Base-by-base conservation (phyloP, 2,113 vertebrate genomes). In the Bostrychus sinensis region DNA sequence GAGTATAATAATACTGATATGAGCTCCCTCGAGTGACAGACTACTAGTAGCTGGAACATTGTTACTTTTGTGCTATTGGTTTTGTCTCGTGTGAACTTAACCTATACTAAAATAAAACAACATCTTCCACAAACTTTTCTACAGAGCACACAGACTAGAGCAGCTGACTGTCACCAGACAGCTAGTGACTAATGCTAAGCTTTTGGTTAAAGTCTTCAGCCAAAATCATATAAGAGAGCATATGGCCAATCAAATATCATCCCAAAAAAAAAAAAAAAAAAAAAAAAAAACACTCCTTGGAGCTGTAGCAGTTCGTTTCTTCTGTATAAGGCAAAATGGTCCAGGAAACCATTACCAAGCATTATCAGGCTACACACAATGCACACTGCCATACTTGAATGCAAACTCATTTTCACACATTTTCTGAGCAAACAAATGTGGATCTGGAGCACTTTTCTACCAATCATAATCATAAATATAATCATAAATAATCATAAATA, bases 161-260 rank as follows among this genome's bases (percentile, higher is more conserved):
- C 20, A 46, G 43, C 43, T 23, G 43, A 23, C 11, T 19, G 20
- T 19, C 6, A 9, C 23, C 23, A 11, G 3, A 46, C 22, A 5
- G 20, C 43, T 23, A 7, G 22, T 46, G 43, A 46, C 20, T 46
- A 46, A 46, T 25, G 43, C n/a, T n/a, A n/a, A n/a, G n/a, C n/a
- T n/a, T n/a, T n/a, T n/a, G n/a, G 13, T 11, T 6, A 5, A 22
- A 11, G 6, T 13, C 1, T 11, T 10, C 17, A 46, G 43, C 43
- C 43, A 46, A 46, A 19, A 23, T 25, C 20, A 46, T 22, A 46
- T 46, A 12, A 46, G 43, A 22, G 11, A 23, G 43, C 43, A 46
- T 46, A 46, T 46, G 43, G 43, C 20, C 43, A 22, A 45, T 45
- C 42, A 45, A 45, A 45, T 19, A n/a, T 19, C 42, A 20, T 9